phyloP scores from a whole-genome alignment of 2,888 invertebrate genomes.

The Synergus itoensis region DNA sequence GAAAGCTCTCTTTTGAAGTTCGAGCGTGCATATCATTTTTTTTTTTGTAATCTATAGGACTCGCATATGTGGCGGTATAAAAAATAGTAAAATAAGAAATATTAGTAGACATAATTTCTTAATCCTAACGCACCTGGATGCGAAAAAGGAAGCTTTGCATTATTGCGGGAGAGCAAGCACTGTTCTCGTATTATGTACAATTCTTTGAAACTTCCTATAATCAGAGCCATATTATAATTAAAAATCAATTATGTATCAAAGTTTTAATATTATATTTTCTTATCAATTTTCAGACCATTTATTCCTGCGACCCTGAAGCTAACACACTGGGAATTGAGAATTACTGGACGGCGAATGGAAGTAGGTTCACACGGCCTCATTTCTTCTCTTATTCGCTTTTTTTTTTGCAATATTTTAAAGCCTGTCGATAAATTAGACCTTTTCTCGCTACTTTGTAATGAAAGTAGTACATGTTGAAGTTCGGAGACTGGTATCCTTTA shows the following conservation, averaged over 20 bases:
- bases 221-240: not conserved
- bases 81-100: not conserved
- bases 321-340: not conserved
- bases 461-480: not conserved
- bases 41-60: not conserved
- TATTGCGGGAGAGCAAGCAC: slow-evolving; percentile 27
- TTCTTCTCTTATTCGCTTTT: not conserved
- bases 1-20: not conserved
- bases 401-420: not conserved
- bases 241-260: not conserved
- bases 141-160: not conserved
- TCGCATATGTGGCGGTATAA: not conserved
- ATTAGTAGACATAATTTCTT: not conserved
- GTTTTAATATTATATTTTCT: not conserved
- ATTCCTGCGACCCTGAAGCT: not conserved
- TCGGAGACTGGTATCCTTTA: not conserved
- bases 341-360: not conserved
- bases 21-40: not conserved
- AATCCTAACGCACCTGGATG: not conserved
- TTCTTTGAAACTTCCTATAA: not conserved
- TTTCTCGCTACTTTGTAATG: not conserved
- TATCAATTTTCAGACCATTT: not conserved
- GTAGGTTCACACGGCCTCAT: not conserved
- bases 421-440: not conserved
- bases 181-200: slow-evolving; percentile 14